Conservation (phyloP, 2,888 invertebrate species). For the Allacma fusca region DNA sequence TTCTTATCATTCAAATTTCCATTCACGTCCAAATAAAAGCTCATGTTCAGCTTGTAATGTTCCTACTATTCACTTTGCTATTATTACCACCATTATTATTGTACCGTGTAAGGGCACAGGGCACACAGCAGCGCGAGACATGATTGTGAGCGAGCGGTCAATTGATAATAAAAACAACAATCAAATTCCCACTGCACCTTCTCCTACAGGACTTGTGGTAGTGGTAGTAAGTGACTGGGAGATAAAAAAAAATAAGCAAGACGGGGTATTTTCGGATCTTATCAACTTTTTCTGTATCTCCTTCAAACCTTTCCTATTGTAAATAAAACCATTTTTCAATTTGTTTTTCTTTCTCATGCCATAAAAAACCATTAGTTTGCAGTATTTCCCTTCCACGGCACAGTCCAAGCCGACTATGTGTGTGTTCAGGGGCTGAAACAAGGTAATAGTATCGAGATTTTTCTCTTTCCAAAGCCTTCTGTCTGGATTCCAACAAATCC, state of each 20-base stretch:
- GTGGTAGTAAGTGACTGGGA: no score
- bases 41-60: background rate
- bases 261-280: constrained; percentile 12
- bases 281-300: background rate
- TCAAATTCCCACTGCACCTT: background rate
- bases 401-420: background rate
- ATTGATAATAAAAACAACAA: constrained; percentile 16
- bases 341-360: constrained; percentile 11
- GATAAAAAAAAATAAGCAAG: constrained; percentile 10
- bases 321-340: constrained; percentile 2
- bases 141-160: constrained; percentile 8
- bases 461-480: background rate
- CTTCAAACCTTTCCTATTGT: background rate
- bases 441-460: background rate
- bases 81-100: background rate
- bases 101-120: constrained; percentile 22
- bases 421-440: background rate
- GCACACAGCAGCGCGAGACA: constrained; percentile 16
- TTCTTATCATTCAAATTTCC: constrained; percentile 15
- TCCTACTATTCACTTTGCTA: background rate
- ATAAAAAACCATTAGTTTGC: constrained; percentile 16
- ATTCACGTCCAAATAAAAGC: constrained; percentile 22
- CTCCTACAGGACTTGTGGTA: no score
- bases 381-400: background rate
- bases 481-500: no score